Conservation (phyloP, 2,797 vertebrate genomes). For the Gouania willdenowi region DNA sequence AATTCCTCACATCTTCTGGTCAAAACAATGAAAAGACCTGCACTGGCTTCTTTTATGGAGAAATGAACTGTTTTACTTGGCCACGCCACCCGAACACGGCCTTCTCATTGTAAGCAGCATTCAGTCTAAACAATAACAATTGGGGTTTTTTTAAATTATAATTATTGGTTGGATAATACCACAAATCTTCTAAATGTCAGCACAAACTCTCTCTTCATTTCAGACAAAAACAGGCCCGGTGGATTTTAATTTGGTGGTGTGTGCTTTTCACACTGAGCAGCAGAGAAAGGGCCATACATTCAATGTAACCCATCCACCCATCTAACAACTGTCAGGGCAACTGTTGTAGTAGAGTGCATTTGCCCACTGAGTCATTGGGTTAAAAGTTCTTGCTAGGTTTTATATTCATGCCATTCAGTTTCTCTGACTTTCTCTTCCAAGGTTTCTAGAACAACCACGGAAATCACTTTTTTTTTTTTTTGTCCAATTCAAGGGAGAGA, state of each 20-base stretch:
- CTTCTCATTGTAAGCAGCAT: conserved; percentile 23
- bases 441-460: not conserved
- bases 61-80: conserved; percentile 33
- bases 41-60: conserved; percentile 14
- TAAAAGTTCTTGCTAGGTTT: conserved; percentile 8
- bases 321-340: too few species aligned
- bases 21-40: conserved; percentile 50
- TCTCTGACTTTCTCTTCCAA: not conserved
- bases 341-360: too few species aligned
- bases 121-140: conserved; percentile 25
- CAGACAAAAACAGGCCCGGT: too few species aligned
- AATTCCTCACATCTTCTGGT: conserved; percentile 44
- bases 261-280: not conserved
- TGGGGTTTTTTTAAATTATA: conserved; percentile 18
- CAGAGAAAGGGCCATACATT: not conserved
- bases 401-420: not conserved
- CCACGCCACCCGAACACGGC: conserved; percentile 8
- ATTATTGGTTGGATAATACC: too few species aligned
- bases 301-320: too few species aligned
- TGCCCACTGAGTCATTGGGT: not conserved
- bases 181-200: conserved; percentile 19
- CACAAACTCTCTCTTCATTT: not conserved
- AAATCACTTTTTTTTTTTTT: too few species aligned
- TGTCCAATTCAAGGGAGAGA: conserved; percentile 12
- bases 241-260: not conserved